Conservation (phyloP, 1,140 invertebrate genomes). For the Doryteuthis pealeii region DNA sequence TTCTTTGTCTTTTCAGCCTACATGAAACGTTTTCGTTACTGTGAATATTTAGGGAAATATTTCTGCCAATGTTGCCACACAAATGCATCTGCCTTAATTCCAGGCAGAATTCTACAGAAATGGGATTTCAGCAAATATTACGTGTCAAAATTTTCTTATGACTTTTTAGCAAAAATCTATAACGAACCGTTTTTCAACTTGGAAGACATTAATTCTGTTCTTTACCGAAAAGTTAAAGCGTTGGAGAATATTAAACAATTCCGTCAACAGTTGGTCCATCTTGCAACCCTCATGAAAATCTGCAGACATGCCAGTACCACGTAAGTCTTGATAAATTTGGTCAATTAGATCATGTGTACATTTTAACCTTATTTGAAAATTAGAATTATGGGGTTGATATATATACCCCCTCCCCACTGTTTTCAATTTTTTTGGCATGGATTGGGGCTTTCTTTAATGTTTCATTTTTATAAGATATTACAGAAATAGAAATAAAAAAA, state of each 20-base stretch:
- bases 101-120: conserved; percentile 74
- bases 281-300: conserved; percentile 68
- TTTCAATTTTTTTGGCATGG: too few relatives aligned
- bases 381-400: too few relatives aligned
- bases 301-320: conserved; percentile 43
- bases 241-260: conserved; percentile 68
- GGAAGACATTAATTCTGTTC: conserved; percentile 66
- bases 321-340: conserved; percentile 28
- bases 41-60: conserved; percentile 83
- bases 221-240: conserved; percentile 69
- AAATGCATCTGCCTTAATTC: conserved; percentile 75
- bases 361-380: too few relatives aligned
- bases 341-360: too few relatives aligned
- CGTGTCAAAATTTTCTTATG: conserved; percentile 80
- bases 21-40: conserved; percentile 70
- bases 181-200: conserved; percentile 77
- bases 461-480: too few relatives aligned
- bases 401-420: too few relatives aligned
- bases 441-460: too few relatives aligned
- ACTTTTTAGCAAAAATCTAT: conserved; percentile 76
- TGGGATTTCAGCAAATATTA: conserved; percentile 75
- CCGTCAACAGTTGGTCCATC: conserved; percentile 69
- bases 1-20: conserved; percentile 63
- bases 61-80: conserved; percentile 88
- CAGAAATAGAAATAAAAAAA: too few relatives aligned